Evolutionary conservation across 2,113 vertebrate species (phyloP).

Genomic region (Apteryx owenii): DNA sequence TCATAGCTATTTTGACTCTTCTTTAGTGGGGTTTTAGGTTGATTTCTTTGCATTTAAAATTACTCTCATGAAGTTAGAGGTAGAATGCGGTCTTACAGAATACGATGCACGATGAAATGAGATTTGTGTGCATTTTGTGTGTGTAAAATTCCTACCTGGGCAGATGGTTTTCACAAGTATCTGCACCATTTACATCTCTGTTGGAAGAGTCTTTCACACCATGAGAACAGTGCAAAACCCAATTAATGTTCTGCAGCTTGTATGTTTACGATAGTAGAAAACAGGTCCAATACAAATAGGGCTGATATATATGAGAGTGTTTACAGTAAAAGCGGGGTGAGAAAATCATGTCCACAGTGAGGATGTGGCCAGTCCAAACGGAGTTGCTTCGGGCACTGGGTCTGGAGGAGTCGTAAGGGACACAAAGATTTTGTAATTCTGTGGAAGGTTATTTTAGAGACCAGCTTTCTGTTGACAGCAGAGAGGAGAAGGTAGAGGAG

Average conservation of each 20-base stretch:
- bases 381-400: neutral
- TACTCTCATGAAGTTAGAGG: neutral
- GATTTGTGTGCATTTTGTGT: neutral
- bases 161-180: neutral
- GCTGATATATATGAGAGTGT: neutral
- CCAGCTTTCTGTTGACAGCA: neutral
- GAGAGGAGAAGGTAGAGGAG: neutral
- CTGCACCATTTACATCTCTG: neutral
- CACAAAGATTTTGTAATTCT: neutral
- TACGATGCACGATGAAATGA: neutral
- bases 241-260: conserved; percentile 28
- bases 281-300: neutral
- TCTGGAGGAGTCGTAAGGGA: neutral
- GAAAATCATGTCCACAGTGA: conserved; percentile 8
- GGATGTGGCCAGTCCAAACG: neutral
- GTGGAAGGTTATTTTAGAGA: neutral
- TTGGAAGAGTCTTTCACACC: neutral
- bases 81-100: neutral
- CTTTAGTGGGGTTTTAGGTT: neutral
- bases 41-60: neutral
- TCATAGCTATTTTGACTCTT: neutral
- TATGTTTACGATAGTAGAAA: neutral
- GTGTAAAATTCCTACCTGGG: neutral
- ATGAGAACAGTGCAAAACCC: neutral
- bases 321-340: neutral